phyloP scores from a whole-genome alignment of 2,797 vertebrate species.

The Anas bahamensis region DNA sequence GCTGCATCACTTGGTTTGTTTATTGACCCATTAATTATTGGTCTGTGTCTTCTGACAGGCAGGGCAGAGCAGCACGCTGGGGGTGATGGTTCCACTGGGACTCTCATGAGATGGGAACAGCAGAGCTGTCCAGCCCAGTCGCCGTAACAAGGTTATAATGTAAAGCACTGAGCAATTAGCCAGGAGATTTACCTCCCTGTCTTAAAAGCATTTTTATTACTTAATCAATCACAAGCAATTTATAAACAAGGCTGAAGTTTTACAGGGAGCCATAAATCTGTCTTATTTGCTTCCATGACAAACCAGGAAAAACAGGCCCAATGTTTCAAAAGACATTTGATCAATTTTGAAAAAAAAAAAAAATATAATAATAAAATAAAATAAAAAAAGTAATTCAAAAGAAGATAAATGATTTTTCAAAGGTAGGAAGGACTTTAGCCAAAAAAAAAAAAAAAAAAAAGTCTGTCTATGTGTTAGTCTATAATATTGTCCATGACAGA shows the following conservation, averaged over 20 bases:
- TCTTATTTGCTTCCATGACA: slow-evolving; percentile 59
- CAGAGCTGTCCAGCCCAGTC: slow-evolving; percentile 22
- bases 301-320: slow-evolving; percentile 52
- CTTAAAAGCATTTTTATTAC: slow-evolving; percentile 85
- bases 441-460: not conserved
- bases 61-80: not conserved
- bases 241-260: slow-evolving; percentile 80
- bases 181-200: slow-evolving; percentile 79
- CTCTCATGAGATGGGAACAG: slow-evolving; percentile 48
- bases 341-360: slow-evolving; percentile 49
- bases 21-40: slow-evolving; percentile 54
- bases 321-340: slow-evolving; percentile 64
- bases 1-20: not conserved
- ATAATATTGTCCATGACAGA: not conserved
- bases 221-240: slow-evolving; percentile 83
- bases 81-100: slow-evolving; percentile 40
- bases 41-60: slow-evolving; percentile 22
- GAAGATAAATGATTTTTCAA: not conserved
- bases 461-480: not conserved
- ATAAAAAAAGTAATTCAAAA: not conserved
- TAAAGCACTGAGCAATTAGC: slow-evolving; percentile 80
- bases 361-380: not conserved
- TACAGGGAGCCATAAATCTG: slow-evolving; percentile 75
- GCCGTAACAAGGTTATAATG: slow-evolving; percentile 73
- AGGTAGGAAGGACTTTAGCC: not conserved